These are phyloP conservation scores for Myiotriccus ornatus DNA, from an alignment of 2,797 vertebrate species.

Conservation along the genomic window DNA sequence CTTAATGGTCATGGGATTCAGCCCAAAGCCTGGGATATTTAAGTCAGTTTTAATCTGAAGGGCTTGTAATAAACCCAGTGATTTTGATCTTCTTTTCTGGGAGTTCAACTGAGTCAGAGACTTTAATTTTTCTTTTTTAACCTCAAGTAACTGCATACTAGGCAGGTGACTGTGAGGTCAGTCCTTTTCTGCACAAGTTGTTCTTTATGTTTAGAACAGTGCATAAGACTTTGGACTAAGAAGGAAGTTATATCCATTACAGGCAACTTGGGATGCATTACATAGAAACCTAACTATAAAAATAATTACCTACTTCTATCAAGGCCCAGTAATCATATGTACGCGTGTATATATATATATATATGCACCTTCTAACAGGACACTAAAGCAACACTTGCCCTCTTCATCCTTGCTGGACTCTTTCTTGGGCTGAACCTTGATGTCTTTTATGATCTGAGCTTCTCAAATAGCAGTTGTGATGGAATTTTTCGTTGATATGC, in stretches of 20 bases:
- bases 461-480: neutral
- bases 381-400: neutral
- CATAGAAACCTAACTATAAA: neutral
- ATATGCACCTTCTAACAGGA: neutral
- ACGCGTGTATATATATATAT: neutral
- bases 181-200: neutral
- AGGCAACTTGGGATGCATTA: neutral
- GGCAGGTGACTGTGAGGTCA: neutral
- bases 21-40: constrained; percentile 10
- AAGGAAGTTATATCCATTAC: neutral
- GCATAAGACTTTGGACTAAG: neutral
- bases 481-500: neutral
- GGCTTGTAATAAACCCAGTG: constrained; percentile 10
- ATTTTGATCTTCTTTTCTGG: constrained; percentile 25
- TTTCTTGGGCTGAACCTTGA: neutral
- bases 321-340: neutral
- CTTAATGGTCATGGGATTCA: constrained; percentile 28
- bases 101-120: neutral
- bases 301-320: neutral
- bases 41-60: constrained; percentile 35
- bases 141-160: neutral
- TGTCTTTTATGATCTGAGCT: neutral
- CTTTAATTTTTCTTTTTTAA: constrained; percentile 11
- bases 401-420: neutral
- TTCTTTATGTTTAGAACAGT: neutral